Conservation (phyloP, 35 echinoderm and acorn worm species). For the Patiria miniata region DNA sequence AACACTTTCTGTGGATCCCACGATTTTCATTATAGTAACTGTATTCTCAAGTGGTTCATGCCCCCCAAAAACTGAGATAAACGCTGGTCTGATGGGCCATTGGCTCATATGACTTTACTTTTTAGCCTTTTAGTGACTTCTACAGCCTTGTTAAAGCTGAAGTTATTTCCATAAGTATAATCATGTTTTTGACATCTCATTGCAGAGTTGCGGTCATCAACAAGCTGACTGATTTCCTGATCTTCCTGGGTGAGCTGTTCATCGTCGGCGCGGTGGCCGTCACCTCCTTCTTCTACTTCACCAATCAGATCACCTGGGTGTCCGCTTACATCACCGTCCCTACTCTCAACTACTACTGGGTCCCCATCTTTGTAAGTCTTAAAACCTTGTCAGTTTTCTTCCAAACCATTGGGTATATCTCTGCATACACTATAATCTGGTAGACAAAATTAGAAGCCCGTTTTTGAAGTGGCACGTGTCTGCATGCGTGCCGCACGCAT, state of each 20-base stretch:
- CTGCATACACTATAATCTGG: neutral
- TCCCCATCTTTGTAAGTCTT: constrained; percentile 90
- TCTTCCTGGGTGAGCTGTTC: constrained; percentile 81
- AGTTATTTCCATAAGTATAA: too few species aligned
- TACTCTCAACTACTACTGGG: constrained; percentile 85
- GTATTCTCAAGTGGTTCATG: too few species aligned
- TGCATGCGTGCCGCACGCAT: too few species aligned
- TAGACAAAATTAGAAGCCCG: neutral
- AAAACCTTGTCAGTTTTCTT: too few species aligned
- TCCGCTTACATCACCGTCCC: constrained; percentile 66
- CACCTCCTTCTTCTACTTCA: constrained; percentile 87
- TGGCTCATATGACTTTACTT: too few species aligned
- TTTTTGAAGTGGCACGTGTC: neutral
- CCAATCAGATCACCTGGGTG: constrained; percentile 59
- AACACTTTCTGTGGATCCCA: too few species aligned
- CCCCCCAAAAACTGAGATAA: too few species aligned
- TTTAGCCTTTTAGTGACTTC: too few species aligned
- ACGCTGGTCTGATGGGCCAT: too few species aligned
- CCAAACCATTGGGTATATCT: neutral
- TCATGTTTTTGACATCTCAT: too few species aligned
- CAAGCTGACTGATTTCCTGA: constrained; percentile 82
- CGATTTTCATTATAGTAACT: too few species aligned
- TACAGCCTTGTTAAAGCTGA: too few species aligned
- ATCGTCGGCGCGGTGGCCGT: constrained; percentile 55
- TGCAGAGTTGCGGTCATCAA: constrained; percentile 91